Conservation (phyloP, 2,113 vertebrate genomes). For the Sinocyclocheilus anophthalmus region DNA sequence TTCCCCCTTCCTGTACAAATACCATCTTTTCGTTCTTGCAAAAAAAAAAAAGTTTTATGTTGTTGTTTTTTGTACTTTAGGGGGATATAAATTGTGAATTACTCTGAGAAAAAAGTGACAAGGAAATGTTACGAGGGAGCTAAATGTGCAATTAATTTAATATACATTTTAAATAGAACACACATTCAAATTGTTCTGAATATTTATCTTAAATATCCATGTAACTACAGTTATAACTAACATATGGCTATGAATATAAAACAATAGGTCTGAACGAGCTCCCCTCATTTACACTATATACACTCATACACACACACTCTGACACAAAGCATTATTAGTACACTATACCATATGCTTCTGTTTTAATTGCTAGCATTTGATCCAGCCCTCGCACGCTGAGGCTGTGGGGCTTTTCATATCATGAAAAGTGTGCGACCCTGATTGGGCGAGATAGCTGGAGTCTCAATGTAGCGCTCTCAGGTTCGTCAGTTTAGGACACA, state of each 20-base stretch:
- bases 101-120: neutral
- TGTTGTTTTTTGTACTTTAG: neutral
- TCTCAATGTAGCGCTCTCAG: conserved; percentile 61
- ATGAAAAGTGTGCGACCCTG: conserved; percentile 59
- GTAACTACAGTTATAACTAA: conserved; percentile 25
- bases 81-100: neutral
- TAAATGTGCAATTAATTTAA: neutral
- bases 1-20: neutral
- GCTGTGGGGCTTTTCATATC: conserved; percentile 22
- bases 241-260: conserved; percentile 30
- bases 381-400: conserved; percentile 16
- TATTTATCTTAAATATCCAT: neutral
- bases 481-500: conserved; percentile 63
- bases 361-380: conserved; percentile 47
- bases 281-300: conserved; percentile 1
- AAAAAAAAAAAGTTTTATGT: neutral
- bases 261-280: neutral
- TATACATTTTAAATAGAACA: neutral
- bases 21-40: neutral
- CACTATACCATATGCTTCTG: conserved; percentile 52
- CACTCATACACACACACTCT: neutral
- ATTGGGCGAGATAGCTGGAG: conserved; percentile 67
- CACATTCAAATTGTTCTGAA: neutral
- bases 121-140: neutral
- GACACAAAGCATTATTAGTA: conserved; percentile 22